These are phyloP conservation scores for Bryconaethiops microstoma DNA, from an alignment of 2,797 vertebrate species.

Conservation along the genomic window DNA sequence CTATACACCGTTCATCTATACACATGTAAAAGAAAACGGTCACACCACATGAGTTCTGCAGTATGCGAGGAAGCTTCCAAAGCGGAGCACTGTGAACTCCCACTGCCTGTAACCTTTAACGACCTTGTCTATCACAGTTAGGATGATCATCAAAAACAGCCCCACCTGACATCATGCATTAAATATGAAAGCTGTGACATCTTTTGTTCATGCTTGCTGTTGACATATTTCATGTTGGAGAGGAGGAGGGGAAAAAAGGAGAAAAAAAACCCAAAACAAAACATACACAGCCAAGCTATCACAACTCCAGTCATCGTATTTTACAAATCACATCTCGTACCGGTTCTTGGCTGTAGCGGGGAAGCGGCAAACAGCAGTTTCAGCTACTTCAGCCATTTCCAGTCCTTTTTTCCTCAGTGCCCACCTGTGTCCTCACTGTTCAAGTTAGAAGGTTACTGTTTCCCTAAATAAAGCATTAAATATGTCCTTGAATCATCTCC, in stretches of 20 bases:
- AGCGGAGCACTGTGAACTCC: background rate
- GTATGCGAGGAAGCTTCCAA: background rate
- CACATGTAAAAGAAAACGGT: background rate
- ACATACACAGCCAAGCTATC: constrained; percentile 13
- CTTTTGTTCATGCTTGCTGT: constrained; percentile 56
- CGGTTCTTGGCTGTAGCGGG: constrained; percentile 20
- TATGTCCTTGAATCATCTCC: constrained; percentile 62
- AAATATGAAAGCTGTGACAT: constrained; percentile 58
- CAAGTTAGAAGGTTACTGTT: constrained; percentile 44
- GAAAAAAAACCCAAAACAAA: constrained; percentile 24
- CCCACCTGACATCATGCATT: constrained; percentile 58
- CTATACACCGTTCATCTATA: background rate
- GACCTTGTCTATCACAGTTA: constrained; percentile 44
- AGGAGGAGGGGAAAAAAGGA: background rate
- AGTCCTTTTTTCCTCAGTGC: constrained; percentile 1
- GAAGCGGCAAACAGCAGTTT: background rate
- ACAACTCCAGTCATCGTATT: constrained; percentile 40
- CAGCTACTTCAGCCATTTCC: background rate
- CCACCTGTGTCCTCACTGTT: constrained; percentile 40
- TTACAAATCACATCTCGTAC: constrained; percentile 48
- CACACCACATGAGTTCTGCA: constrained; percentile 19
- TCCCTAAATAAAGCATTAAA: constrained; percentile 77
- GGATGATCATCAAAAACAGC: constrained; percentile 44
- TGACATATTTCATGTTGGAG: constrained; percentile 54
- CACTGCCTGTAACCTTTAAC: constrained; percentile 28